Conservation (phyloP, 2,888 invertebrate species). For the Germaria angustata region DNA sequence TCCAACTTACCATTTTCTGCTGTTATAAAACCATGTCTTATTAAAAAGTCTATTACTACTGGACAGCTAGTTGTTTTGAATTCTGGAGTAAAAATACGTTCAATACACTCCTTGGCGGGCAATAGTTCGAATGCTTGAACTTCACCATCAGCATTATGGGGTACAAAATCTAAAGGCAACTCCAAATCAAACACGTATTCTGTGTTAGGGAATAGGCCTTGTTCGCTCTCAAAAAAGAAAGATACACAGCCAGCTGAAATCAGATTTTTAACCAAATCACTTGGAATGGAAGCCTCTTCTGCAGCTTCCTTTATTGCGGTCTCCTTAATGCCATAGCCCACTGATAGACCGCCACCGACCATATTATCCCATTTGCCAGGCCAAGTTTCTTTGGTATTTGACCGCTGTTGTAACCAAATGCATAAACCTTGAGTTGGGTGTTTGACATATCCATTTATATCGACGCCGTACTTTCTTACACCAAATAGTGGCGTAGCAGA, state of each 20-base stretch:
- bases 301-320: constrained; percentile 96
- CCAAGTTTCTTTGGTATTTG: constrained; percentile 96
- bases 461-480: constrained; percentile 95
- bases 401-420: constrained; percentile 93
- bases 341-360: constrained; percentile 95
- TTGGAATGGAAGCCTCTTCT: constrained; percentile 95
- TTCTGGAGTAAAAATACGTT: constrained; percentile 89
- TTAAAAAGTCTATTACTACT: constrained; percentile 94
- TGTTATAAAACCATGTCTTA: constrained; percentile 93
- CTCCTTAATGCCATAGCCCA: constrained; percentile 92
- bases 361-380: constrained; percentile 97
- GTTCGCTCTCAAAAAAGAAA: constrained; percentile 94
- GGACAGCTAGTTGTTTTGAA: constrained; percentile 97
- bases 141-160: constrained; percentile 96
- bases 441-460: constrained; percentile 94
- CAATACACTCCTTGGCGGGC: constrained; percentile 90
- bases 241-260: constrained; percentile 80
- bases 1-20: constrained; percentile 89
- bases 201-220: constrained; percentile 95
- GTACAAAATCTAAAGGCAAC: constrained; percentile 92
- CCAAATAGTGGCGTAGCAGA: constrained; percentile 97
- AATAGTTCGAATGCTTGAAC: constrained; percentile 94
- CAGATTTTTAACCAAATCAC: constrained; percentile 84
- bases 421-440: constrained; percentile 92
- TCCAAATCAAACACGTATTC: constrained; percentile 96